Percentiles rank a stretch among this genome's conserved stretches.
Evolutionary conservation across 2,797 vertebrate genomes (phyloP).

Genomic region (Gephyroberyx darwinii): DNA sequence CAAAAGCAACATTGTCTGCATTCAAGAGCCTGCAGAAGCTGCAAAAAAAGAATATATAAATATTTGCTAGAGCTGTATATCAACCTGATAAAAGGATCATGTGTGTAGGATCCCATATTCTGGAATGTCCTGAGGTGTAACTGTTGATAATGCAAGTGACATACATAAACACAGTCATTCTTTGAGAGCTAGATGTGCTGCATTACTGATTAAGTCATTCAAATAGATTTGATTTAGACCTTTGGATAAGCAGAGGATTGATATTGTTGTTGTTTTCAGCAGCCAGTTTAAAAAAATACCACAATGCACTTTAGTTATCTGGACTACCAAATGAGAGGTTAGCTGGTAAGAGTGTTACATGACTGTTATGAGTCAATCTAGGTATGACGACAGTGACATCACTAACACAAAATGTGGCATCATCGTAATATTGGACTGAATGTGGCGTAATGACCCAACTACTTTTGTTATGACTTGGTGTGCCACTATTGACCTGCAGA

Average conservation of each 20-base stretch:
- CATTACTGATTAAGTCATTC: background rate
- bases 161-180: slow-evolving; percentile 2
- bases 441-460: background rate
- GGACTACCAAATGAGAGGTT: background rate
- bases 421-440: background rate
- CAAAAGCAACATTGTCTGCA: slow-evolving; percentile 25
- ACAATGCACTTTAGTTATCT: background rate
- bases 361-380: background rate
- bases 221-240: no score
- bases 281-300: background rate
- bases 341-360: background rate
- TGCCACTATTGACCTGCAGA: background rate
- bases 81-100: slow-evolving; percentile 57
- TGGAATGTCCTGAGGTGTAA: slow-evolving; percentile 72
- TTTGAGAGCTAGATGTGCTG: background rate
- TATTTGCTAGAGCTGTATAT: slow-evolving; percentile 37
- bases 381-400: background rate
- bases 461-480: no score
- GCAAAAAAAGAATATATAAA: slow-evolving; percentile 25
- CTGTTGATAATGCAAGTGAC: slow-evolving; percentile 60
- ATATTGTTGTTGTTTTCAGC: background rate
- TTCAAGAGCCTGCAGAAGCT: slow-evolving; percentile 41
- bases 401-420: background rate
- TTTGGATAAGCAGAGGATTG: background rate
- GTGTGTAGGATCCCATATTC: slow-evolving; percentile 50